A percentile compares a stretch with the other conserved stretches of the same genome.
Conservation (phyloP, 2,113 vertebrate species). For the Alectura lathami region DNA sequence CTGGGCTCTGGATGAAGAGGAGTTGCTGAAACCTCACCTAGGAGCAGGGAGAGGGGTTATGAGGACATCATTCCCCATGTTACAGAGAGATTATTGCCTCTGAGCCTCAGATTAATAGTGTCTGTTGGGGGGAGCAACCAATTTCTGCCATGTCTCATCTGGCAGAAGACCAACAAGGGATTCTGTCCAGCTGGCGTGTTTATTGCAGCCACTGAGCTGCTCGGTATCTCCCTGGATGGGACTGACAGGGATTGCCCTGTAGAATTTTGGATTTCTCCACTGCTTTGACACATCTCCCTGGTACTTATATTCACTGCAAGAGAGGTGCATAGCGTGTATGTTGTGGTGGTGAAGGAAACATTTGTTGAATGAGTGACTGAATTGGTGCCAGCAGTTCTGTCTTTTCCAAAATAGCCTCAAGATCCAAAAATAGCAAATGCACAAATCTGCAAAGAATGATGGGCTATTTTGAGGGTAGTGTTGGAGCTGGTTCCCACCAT, state of each 20-base stretch:
- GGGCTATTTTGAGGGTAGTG: conserved; percentile 37
- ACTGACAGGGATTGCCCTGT: neutral
- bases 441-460: conserved; percentile 46
- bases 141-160: conserved; percentile 11
- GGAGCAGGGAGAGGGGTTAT: neutral
- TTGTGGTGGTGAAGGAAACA: neutral
- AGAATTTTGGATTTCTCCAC: conserved; percentile 36
- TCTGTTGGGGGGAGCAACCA: neutral
- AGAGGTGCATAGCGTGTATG: neutral
- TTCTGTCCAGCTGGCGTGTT: conserved; percentile 27
- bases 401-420: conserved; percentile 31
- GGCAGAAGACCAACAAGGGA: neutral
- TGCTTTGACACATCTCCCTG: conserved; percentile 3
- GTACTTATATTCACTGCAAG: neutral
- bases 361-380: conserved; percentile 16
- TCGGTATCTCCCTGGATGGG: neutral
- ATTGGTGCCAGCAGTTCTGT: neutral
- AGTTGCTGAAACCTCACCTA: neutral
- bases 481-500: conserved; percentile 34
- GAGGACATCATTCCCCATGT: neutral
- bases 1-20: neutral
- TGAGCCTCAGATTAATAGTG: neutral
- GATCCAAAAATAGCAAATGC: conserved; percentile 45
- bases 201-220: conserved; percentile 33
- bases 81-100: neutral